These are phyloP conservation scores for Tauraco hartlaubi DNA, from an alignment of 2,797 vertebrate species.

Conservation along the genomic window DNA sequence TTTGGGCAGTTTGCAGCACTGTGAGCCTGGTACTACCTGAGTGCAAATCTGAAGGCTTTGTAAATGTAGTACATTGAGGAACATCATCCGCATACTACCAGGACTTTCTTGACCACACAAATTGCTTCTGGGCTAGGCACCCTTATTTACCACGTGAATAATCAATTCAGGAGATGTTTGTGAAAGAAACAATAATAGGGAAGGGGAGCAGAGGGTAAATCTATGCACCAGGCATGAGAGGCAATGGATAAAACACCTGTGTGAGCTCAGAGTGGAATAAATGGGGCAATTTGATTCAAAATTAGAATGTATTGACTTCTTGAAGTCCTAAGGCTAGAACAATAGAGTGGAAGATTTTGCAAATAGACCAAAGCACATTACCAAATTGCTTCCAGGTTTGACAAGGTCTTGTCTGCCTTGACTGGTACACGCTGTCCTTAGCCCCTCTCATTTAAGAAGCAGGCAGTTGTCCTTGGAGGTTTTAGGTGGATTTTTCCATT, in stretches of 20 bases:
- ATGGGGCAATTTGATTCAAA: not conserved
- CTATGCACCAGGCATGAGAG: not conserved
- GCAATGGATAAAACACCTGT: not conserved
- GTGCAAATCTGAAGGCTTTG: not conserved
- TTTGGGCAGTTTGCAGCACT: not conserved
- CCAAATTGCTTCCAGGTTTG: not conserved
- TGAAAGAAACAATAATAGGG: not conserved
- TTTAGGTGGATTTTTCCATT: not conserved
- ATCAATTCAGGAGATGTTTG: not conserved
- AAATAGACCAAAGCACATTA: not conserved
- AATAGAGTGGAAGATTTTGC: not conserved
- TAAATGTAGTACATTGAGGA: not conserved
- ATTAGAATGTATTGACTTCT: not conserved
- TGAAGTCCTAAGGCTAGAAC: not conserved
- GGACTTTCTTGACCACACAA: accelerated
- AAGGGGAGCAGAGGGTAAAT: not conserved
- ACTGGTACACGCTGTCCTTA: not conserved
- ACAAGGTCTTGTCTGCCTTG: not conserved
- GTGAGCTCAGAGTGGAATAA: not conserved
- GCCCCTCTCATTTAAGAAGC: not conserved
- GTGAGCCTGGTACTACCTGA: not conserved
- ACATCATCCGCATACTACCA: not conserved
- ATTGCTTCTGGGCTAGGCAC: not conserved
- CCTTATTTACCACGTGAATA: not conserved
- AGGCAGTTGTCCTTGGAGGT: not conserved